Conservation (phyloP, 1,140 invertebrate genomes). For the Proales similis region DNA sequence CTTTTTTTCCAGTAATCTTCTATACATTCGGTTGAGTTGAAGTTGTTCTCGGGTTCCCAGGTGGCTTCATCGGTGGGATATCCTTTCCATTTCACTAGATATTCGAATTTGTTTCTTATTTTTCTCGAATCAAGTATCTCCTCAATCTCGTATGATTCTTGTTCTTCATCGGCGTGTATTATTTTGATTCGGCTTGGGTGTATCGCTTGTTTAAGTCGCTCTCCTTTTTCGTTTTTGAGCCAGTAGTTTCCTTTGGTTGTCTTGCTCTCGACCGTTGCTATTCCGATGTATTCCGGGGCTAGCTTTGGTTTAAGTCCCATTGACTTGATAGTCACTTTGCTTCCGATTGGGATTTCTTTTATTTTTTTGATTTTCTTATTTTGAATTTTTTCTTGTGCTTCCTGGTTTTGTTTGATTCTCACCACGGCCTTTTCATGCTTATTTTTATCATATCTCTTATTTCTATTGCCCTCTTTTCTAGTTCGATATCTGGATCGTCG, state of each 20-base stretch:
- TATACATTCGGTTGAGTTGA: slow-evolving; percentile 6
- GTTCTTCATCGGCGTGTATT: neutral
- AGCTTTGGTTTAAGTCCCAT: slow-evolving; percentile 4
- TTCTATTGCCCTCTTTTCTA: slow-evolving; percentile 21
- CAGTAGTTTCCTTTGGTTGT: slow-evolving; percentile 29
- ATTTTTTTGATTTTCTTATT: slow-evolving; percentile 21
- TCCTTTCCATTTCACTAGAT: slow-evolving; percentile 20
- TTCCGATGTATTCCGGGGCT: slow-evolving; percentile 14
- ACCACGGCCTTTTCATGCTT: slow-evolving; percentile 12
- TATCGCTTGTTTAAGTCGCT: slow-evolving; percentile 7
- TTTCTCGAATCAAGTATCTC: slow-evolving; percentile 4
- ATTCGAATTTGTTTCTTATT: slow-evolving; percentile 27
- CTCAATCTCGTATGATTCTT: slow-evolving; percentile 1
- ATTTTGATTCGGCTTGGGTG: too few relatives aligned
- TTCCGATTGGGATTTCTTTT: slow-evolving; percentile 6
- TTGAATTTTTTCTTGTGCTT: slow-evolving; percentile 7
- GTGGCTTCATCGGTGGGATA: slow-evolving; percentile 8
- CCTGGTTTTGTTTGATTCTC: slow-evolving; percentile 10
- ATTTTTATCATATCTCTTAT: slow-evolving; percentile 30
- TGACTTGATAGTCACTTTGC: slow-evolving; percentile 12
- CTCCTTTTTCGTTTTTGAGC: slow-evolving; percentile 2
- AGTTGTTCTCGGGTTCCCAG: slow-evolving; percentile 5
- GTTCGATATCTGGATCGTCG: neutral
- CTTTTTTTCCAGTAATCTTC: too few relatives aligned
- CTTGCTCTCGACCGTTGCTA: slow-evolving; percentile 11